Evolutionary conservation across 2,113 vertebrate genomes (phyloP).

Genomic region (Xenotilapia leptura): DNA sequence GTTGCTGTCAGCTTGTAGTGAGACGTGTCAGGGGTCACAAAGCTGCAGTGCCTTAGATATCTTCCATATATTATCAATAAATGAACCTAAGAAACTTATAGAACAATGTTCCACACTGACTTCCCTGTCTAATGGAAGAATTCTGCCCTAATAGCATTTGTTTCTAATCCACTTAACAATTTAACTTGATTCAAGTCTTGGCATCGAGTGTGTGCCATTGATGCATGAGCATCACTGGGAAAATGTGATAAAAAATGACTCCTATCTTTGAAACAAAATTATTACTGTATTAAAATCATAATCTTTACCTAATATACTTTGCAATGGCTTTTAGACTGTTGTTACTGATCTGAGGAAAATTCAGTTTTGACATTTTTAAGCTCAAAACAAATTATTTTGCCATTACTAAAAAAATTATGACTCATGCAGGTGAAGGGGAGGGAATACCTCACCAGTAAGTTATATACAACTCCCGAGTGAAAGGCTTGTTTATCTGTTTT

Average conservation of each 20-base stretch:
- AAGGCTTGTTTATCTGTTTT: slow-evolving; percentile 30
- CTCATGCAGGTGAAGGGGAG: neutral
- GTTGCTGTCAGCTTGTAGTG: slow-evolving; percentile 5
- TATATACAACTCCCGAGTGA: neutral
- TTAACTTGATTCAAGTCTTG: neutral
- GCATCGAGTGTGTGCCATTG: neutral
- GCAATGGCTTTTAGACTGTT: neutral
- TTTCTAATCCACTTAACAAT: neutral
- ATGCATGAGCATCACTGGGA: neutral
- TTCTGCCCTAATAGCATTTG: neutral
- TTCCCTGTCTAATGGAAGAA: neutral
- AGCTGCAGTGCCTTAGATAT: neutral
- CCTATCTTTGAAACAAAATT: neutral
- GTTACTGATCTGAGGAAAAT: slow-evolving; percentile 14
- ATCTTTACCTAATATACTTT: slow-evolving; percentile 3
- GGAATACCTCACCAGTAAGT: neutral
- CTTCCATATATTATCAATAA: neutral
- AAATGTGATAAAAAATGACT: neutral
- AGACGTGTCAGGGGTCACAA: neutral
- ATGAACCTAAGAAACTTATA: neutral
- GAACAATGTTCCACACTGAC: neutral
- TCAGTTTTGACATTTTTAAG: neutral
- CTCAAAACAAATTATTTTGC: neutral
- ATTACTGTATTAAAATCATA: neutral
- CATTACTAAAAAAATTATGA: slow-evolving; percentile 17